phyloP scores from a whole-genome alignment of 1,140 invertebrate species.

The Bursaphelenchus mucronatus region DNA sequence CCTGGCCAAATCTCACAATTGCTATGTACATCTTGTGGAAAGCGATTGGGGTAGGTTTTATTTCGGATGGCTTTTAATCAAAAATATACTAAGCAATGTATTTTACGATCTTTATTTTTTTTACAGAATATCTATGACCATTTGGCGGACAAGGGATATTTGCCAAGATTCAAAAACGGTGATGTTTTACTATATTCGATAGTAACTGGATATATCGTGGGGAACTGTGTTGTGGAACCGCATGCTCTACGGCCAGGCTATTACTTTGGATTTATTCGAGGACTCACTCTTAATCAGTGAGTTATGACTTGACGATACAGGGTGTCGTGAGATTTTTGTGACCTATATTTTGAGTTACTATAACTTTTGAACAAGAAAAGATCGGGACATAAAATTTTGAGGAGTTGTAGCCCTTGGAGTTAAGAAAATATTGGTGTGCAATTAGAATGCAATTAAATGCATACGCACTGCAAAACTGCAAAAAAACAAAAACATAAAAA shows the following conservation, averaged over 20 bases:
- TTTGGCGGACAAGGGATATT: constrained; percentile 34
- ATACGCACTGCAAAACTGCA: background rate
- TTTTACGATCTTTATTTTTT: constrained; percentile 15
- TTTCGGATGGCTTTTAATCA: background rate
- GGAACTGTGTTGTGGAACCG: constrained; percentile 49
- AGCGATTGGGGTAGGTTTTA: constrained; percentile 47
- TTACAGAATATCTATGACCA: constrained; percentile 48
- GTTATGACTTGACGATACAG: background rate
- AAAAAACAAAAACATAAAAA: no score
- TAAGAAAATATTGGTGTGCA: background rate
- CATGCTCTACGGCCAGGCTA: constrained; percentile 52
- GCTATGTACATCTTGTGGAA: constrained; percentile 58
- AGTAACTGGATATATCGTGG: constrained; percentile 50
- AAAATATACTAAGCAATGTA: no score
- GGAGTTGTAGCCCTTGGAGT: constrained; percentile 14
- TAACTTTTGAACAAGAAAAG: constrained; percentile 16
- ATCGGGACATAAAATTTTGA: constrained; percentile 18
- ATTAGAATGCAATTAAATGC: background rate
- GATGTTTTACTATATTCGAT: constrained; percentile 51
- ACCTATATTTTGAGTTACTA: background rate
- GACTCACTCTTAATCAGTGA: constrained; percentile 52
- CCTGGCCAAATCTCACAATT: constrained; percentile 44
- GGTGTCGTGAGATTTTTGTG: background rate
- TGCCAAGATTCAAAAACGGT: constrained; percentile 48
- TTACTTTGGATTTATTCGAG: constrained; percentile 43